phyloP scores from a whole-genome alignment of 2,797 vertebrate species.

The Hippocampus kuda region DNA sequence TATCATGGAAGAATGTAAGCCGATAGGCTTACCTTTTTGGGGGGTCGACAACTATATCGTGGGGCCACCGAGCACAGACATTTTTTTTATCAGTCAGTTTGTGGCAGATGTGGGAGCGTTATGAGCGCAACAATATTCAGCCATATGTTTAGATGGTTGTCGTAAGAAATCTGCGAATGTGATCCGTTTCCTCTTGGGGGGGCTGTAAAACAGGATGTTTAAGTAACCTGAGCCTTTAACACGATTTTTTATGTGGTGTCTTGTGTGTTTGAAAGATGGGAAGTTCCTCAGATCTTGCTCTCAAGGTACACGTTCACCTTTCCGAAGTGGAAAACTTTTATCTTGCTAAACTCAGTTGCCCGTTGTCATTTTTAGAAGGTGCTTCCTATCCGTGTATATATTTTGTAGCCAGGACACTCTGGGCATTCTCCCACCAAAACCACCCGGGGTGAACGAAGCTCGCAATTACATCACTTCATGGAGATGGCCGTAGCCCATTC shows the following conservation, averaged over 20 bases:
- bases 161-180: slow-evolving; percentile 13
- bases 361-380: no score
- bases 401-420: no score
- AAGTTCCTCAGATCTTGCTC: slow-evolving; percentile 41
- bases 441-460: no score
- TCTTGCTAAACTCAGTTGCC: neutral
- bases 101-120: neutral
- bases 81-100: neutral
- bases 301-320: slow-evolving; percentile 23
- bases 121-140: neutral
- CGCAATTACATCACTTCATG: no score
- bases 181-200: slow-evolving; percentile 20
- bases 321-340: neutral
- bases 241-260: slow-evolving; percentile 50
- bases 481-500: no score
- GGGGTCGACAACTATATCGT: neutral
- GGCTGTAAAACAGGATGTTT: slow-evolving; percentile 23
- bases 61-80: neutral
- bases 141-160: neutral
- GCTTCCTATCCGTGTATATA: no score
- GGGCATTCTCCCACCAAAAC: no score
- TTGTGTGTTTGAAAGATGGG: slow-evolving; percentile 39
- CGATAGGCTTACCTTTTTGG: slow-evolving; percentile 10
- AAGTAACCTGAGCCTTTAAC: slow-evolving; percentile 42
- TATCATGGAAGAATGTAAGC: slow-evolving; percentile 37